phyloP scores from a whole-genome alignment of 2,113 vertebrate species.

The Vulpes vulpes region DNA sequence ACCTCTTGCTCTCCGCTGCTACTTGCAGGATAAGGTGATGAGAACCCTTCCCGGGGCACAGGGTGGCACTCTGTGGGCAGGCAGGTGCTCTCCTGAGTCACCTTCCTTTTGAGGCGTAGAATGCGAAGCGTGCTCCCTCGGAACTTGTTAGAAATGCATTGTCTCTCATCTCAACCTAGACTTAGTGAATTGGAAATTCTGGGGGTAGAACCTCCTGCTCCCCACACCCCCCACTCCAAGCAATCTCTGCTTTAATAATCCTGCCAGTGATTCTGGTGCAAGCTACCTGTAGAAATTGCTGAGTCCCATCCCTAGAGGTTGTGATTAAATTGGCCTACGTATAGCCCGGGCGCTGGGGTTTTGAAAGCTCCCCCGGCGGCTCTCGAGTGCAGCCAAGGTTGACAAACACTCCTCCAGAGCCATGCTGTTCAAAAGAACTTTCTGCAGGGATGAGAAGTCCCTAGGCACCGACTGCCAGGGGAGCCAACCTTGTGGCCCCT shows the following conservation, averaged over 20 bases:
- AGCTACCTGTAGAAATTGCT: neutral
- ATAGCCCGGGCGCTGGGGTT: neutral
- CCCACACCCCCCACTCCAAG: neutral
- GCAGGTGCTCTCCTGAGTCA: too few species aligned
- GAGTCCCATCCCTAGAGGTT: neutral
- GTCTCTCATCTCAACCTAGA: neutral
- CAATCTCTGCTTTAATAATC: neutral
- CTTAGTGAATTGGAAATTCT: neutral
- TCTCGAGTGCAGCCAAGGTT: neutral
- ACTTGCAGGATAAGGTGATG: neutral
- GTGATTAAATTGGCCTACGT: neutral
- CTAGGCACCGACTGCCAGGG: fast-evolving
- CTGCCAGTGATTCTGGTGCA: too few species aligned
- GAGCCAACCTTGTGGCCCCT: too few species aligned
- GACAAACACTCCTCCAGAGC: too few species aligned
- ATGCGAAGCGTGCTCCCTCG: too few species aligned
- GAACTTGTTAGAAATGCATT: neutral
- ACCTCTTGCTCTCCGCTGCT: neutral
- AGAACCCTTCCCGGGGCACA: neutral
- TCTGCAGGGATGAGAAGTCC: too few species aligned
- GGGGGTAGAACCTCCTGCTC: neutral
- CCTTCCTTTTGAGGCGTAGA: neutral
- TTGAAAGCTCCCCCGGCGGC: too few species aligned
- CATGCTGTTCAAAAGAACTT: neutral
- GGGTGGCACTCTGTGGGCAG: neutral